These are phyloP conservation scores for Aleiodes sp. DNA, from an alignment of 1,140 invertebrate genomes.

Conservation along the genomic window DNA sequence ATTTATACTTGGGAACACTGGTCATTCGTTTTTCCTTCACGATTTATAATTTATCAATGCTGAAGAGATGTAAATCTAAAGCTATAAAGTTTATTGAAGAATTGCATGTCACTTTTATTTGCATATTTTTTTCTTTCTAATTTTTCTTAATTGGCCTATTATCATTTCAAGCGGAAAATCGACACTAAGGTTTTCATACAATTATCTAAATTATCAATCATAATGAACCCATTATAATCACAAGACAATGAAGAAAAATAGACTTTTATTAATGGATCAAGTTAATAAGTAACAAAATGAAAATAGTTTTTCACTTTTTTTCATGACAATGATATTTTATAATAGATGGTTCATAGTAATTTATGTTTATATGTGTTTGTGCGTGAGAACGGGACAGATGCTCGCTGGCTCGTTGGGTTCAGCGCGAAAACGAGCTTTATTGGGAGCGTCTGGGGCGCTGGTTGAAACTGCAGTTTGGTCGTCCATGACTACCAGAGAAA, in stretches of 20 bases:
- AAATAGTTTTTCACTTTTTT: no score
- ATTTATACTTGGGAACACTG: neutral
- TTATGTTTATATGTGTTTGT: neutral
- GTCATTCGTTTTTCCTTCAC: no score
- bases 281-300: no score
- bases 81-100: no score
- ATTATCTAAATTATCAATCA: neutral
- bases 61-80: no score
- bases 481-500: slow-evolving; percentile 48
- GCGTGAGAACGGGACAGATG: slow-evolving; percentile 41
- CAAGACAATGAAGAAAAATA: no score
- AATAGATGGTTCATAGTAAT: no score
- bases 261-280: no score
- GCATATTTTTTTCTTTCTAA: no score
- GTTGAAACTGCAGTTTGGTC: slow-evolving; percentile 50
- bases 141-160: neutral
- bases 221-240: neutral
- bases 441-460: slow-evolving; percentile 52
- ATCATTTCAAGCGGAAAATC: neutral
- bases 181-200: neutral
- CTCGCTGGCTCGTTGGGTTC: slow-evolving; percentile 19
- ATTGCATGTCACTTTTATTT: neutral
- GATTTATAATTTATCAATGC: no score
- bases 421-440: slow-evolving; percentile 47
- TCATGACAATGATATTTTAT: no score